phyloP scores from a whole-genome alignment of 92 coral and sea anemone species.

The Galaxea fascicularis region DNA sequence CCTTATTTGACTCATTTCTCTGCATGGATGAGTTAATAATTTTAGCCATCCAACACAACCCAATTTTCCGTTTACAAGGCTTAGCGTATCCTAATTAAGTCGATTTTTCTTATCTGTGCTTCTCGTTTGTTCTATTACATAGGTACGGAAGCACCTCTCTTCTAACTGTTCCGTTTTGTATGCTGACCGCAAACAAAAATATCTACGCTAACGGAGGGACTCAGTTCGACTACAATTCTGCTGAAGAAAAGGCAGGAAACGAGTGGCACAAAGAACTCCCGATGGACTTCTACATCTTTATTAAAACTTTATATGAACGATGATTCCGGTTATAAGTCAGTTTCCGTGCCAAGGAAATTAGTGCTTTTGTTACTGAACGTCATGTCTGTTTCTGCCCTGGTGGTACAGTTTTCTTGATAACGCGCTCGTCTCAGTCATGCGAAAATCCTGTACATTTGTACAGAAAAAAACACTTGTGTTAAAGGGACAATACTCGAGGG shows the following conservation, averaged over 20 bases:
- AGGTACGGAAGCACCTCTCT: conserved; percentile 3
- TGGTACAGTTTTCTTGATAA: too few relatives aligned
- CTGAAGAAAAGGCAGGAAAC: conserved; percentile 6
- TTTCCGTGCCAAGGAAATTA: not conserved
- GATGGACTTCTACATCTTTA: not conserved
- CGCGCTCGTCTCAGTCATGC: too few relatives aligned
- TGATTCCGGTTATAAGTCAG: not conserved
- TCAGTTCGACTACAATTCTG: not conserved
- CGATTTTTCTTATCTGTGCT: not conserved
- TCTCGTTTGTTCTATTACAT: not conserved
- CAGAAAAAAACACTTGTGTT: too few relatives aligned
- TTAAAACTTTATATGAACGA: not conserved
- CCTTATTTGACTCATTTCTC: too few relatives aligned
- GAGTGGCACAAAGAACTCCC: not conserved
- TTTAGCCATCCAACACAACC: not conserved
- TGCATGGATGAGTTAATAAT: not conserved
- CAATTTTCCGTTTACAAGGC: conserved; percentile 14
- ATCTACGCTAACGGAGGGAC: not conserved
- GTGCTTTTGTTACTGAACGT: too few relatives aligned
- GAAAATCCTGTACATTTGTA: too few relatives aligned
- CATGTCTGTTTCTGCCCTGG: too few relatives aligned
- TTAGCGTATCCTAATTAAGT: conserved; percentile 26
- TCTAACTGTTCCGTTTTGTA: not conserved
- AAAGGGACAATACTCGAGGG: too few relatives aligned
- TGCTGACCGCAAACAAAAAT: not conserved